Evolutionary conservation across 2,888 invertebrate genomes (phyloP), one percentile per base, ranked within the genome.

Genomic region (Protophormia terraenovae): DNA sequence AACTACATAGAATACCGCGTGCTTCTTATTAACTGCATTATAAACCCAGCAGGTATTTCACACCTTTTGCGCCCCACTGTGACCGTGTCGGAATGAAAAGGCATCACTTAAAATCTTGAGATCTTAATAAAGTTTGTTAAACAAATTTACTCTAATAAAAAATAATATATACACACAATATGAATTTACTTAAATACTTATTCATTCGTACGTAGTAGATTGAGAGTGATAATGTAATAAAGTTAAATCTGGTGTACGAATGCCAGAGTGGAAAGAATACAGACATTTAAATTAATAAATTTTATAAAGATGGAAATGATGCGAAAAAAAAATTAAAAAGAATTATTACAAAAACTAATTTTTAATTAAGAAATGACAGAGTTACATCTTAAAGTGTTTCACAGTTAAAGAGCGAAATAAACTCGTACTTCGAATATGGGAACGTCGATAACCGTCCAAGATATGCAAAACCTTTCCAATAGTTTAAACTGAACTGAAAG

Each of bases 31-130:
- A 91, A 90, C 90, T 90, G 89, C 90, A 90, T 89, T 91, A 89
- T 64, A 76, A 89, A 90, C 91, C 89, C 92, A 91, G 91, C 91
- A 91, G 91, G 91, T 90, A 91, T 90, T 91, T 91, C 91, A 91
- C 91, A 91, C 91, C 92, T 91, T 91, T 87, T 90, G 90, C 90
- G 88, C 89, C 91, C 91, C 90, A 89, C 91, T 90, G 91, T 83
- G 90, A 82, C 75, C 50, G 69, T 86, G 77, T 89, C 89, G 89
- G 89, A 89, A 77, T 64, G 69, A 71, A 85, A 24, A 69, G 76
- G 84, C 85, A 90, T 90, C 90, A 90, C 89, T 91, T 91, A 89
- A 89, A 90, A 90, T 90, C 90, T 90, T 91, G 90, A 91, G 90
- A 91, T 91, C 91, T 91, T 89, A 91, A 91, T 91, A 91, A 91